These are phyloP conservation scores for Drosophila ohnishii DNA, from an alignment of 1,140 invertebrate species.

Conservation along the genomic window DNA sequence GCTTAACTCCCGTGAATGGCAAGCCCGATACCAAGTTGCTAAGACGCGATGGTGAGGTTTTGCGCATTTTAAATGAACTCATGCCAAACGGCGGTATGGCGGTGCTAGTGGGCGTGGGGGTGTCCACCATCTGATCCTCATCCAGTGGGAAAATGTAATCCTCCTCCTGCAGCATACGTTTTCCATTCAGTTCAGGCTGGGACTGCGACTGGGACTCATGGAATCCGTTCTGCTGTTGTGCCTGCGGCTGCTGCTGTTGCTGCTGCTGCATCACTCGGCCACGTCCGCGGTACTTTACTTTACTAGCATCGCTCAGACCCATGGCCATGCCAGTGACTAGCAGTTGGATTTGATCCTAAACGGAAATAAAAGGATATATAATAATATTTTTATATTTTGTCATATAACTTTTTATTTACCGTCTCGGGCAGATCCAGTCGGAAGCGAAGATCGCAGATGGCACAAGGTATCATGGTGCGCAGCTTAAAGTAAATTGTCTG, in stretches of 20 bases:
- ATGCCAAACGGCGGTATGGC: constrained; percentile 68
- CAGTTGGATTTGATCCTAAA: constrained; percentile 93
- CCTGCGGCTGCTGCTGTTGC: constrained; percentile 38
- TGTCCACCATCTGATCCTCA: constrained; percentile 85
- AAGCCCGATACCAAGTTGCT: constrained; percentile 35
- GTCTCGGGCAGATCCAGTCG: constrained; percentile 91
- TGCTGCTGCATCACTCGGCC: constrained; percentile 52
- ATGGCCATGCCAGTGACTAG: constrained; percentile 89
- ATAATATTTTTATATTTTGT: not conserved
- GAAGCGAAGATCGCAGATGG: constrained; percentile 90
- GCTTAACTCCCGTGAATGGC: constrained; percentile 38
- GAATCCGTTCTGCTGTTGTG: constrained; percentile 60
- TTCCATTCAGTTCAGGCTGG: constrained; percentile 64
- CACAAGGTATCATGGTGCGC: constrained; percentile 92
- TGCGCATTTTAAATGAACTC: constrained; percentile 74
- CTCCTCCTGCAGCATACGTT: constrained; percentile 75
- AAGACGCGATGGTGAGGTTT: constrained; percentile 70
- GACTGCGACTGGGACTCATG: constrained; percentile 53
- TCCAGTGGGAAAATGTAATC: constrained; percentile 90
- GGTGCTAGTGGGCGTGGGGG: constrained; percentile 70
- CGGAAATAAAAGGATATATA: too few species aligned
- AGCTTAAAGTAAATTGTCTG: constrained; percentile 94
- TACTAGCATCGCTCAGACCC: constrained; percentile 86
- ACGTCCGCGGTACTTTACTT: constrained; percentile 83
- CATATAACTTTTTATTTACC: constrained; percentile 48